Base-by-base conservation (phyloP, 2,888 invertebrate species). In the Eudemis profundana region DNA sequence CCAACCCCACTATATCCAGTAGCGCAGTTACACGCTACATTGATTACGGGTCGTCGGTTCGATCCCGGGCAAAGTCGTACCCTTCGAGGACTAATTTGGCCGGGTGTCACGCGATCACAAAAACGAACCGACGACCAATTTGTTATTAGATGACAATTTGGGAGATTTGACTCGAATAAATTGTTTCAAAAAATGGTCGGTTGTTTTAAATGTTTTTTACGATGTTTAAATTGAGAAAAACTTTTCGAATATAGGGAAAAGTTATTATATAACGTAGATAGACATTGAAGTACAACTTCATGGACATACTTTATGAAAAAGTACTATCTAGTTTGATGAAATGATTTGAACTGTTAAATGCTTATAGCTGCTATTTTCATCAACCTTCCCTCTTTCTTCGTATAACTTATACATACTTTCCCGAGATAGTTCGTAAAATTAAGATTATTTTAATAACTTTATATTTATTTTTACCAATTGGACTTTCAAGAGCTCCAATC, bases 21-120 rank as follows among this genome's bases (percentile, higher is more conserved):
- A 74, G 68, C 69, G 47, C 69, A 74, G 78, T 77, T 78, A 78
- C 89, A 88, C 86, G 88, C 83, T 64, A 87, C 77, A 72, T 68
- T 82, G 74, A 85, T 87, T 86, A 85, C 71, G 65, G 78, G 72
- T 72, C 73, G 75, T 74, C 70, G 77, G 78, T 83, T 86, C 79
- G 81, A 82, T 79, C 78, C 82, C 77, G 70, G 66, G 61, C 68
- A 70, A 71, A 70, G 10, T 38, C 29, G 29, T 63, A 36, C 57
- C 63, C 63, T 64, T 64, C 63, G 57, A 64, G 57, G 44, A 81
- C 84, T 86, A 88, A 88, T 89, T 88, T 83, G 75, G 71, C 74
- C 73, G 76, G 78, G 69, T 71, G 81, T 79, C 90, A 90, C 87
- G 90, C 90, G 82, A 90, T 82, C 50, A 51, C 29, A 51, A 59